A percentile compares a stretch with the other conserved stretches of the same genome.
phyloP scores from a whole-genome alignment of 2,113 vertebrate species.

The Oenanthe oenanthe region DNA sequence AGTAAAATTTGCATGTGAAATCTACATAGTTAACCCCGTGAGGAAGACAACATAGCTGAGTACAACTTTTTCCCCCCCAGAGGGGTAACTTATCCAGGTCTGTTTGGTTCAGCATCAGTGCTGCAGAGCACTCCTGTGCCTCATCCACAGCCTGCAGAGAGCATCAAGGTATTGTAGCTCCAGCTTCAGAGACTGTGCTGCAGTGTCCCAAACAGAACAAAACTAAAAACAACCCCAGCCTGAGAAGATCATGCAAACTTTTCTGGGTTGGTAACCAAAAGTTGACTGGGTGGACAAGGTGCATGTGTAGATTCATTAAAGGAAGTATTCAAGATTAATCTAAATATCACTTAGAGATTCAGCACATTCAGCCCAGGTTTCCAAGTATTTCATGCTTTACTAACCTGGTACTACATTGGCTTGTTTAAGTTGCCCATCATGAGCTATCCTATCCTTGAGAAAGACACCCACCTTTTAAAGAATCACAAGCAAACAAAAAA shows the following conservation, averaged over 20 bases:
- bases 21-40: conserved; percentile 36
- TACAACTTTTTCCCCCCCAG: neutral
- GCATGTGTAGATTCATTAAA: conserved; percentile 34
- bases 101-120: neutral
- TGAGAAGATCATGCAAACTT: neutral
- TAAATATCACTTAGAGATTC: conserved; percentile 52
- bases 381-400: neutral
- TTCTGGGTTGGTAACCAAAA: neutral
- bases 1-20: conserved; percentile 57
- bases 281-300: neutral
- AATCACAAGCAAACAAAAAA: neutral
- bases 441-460: neutral
- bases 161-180: neutral
- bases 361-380: neutral
- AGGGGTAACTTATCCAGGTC: conserved; percentile 19
- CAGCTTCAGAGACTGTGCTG: neutral
- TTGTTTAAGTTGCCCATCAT: neutral
- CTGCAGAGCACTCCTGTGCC: neutral
- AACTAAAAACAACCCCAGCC: neutral
- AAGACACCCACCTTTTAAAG: neutral
- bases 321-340: conserved; percentile 55
- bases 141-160: neutral
- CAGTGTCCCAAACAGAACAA: neutral
- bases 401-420: neutral
- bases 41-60: conserved; percentile 12